Evolutionary conservation across 2,797 vertebrate species (phyloP), one percentile per base, ranked within the genome.

Genomic region (Spondyliosoma cantharus): DNA sequence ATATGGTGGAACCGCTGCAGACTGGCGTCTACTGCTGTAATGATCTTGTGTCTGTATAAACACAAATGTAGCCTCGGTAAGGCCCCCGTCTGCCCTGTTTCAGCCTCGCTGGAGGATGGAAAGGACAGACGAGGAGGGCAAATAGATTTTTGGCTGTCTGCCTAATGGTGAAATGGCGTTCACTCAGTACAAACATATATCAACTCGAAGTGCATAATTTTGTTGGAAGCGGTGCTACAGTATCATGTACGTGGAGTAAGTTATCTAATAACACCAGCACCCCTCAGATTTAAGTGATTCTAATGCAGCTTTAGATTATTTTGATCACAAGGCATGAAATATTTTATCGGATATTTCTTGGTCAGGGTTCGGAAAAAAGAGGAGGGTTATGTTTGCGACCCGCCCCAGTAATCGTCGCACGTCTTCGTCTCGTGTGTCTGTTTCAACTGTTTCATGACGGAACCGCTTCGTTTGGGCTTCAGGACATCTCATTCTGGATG

Each of bases 401-500:
- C 19, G 14, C 9, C 17, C 49, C 20, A n/a, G 12, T n/a, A 2
- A 50, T n/a, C 4, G n/a, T n/a, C 11, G 5, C n/a, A 5, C 14
- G 2, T 37, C 37, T 37, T 9, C 32, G 60, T 24, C 24, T 9
- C 0, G 32, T 14, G 8, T 62, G 3, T 73, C 27, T 63, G 12
- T 76, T 65, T 66, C 3, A 3, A 20, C 32, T 56, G 7, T 67
- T 69, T 57, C 22, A 24, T 43, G 1, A 57, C 62, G 16, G 60
- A 25, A 54, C 17, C 48, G 11, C 1, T 81, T 22, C 27, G 25
- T 84, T 75, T 81, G 27, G 45, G 19, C 60, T 76, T 54, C 76
- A 99, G 98, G 97, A 78, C 98, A 99, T 88, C 94, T 99, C 0
- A 95, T 99, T 76, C 92, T 99, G 89, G 97, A 98, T 0, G 96